Evolutionary conservation across 2,888 invertebrate species (phyloP), one percentile per base, ranked within the genome.

Genomic region (Vanessa cardui): DNA sequence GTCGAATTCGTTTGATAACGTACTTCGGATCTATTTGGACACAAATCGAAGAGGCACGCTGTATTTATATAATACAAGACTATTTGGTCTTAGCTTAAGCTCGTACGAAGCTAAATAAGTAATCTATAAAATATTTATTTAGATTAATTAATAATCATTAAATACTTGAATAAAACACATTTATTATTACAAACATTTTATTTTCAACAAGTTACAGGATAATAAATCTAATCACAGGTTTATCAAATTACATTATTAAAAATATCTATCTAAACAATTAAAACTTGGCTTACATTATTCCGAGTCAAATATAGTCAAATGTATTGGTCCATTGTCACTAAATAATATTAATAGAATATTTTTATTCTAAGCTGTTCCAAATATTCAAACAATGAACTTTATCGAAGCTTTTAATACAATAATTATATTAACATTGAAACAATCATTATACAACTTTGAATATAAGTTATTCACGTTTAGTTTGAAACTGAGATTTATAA

Each of bases 171-270:
- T 62, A 21, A 71, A 72, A 67, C 54, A 21, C 50, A 54, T 52
- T 66, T 70, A 65, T 69, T 67, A 60, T 69, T 63, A 79, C 80
- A 83, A 82, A 83, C 79, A 82, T 82, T 88, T 86, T 85, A 87
- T 81, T 86, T 80, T 82, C 76, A 89, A 89, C 86, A 88, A 85
- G 79, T 83, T 70, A 64, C 83, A 83, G 82, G 79, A 76, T 74
- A 71, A 78, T 84, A 82, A 81, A 78, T 81, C 80, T 85, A 87
- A 87, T 87, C 86, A 87, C 87, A 86, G 84, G 26, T 69, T 79
- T 83, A 87, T 84, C 78, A 84, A 84, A 87, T 83, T 83, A 85
- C 82, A 82, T 81, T 54, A 54, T 54, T 74, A 73, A 67, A 64
- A 63, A 64, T 64, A 64, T 67, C 52, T 54, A 64, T 64, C 60